phyloP scores from a whole-genome alignment of 2,797 vertebrate species.

The Sebastes nivosus region DNA sequence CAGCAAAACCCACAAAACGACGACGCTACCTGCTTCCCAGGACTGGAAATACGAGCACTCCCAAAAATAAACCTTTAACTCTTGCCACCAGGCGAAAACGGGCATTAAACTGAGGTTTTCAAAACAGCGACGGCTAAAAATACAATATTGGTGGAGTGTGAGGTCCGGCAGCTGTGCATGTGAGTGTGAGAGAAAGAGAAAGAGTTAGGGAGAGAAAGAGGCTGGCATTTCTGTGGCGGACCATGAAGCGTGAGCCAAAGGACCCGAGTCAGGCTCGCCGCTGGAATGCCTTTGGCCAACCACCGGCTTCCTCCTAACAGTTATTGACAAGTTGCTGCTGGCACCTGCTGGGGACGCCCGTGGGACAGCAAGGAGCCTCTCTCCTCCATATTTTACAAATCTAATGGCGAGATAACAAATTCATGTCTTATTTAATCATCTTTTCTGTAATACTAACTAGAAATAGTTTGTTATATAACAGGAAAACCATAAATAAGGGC shows the following conservation, averaged over 20 bases:
- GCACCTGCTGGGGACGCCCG: constrained; percentile 64
- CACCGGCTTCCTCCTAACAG: constrained; percentile 75
- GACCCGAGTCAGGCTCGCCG: constrained; percentile 66
- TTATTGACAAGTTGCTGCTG: constrained; percentile 76
- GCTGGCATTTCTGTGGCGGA: constrained; percentile 78
- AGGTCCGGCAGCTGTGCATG: constrained; percentile 68
- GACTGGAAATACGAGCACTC: constrained; percentile 63
- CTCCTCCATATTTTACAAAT: not conserved
- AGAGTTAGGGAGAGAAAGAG: constrained; percentile 31
- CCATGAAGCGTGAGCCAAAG: constrained; percentile 66
- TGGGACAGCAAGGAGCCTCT: constrained; percentile 19
- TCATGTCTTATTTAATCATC: not conserved
- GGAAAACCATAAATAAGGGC: not conserved
- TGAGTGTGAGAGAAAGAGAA: constrained; percentile 9
- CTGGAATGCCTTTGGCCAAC: constrained; percentile 79
- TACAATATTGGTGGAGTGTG: constrained; percentile 74
- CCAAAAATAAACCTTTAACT: constrained; percentile 81
- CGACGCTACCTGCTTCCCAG: constrained; percentile 74
- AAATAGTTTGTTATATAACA: not conserved
- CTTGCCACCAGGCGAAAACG: constrained; percentile 71
- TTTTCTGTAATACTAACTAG: not conserved
- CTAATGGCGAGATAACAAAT: not conserved
- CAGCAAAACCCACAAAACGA: constrained; percentile 57
- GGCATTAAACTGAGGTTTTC: constrained; percentile 71
- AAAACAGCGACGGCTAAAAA: constrained; percentile 82